Conservation (phyloP, 2,888 invertebrate genomes). For the Troides helena region DNA sequence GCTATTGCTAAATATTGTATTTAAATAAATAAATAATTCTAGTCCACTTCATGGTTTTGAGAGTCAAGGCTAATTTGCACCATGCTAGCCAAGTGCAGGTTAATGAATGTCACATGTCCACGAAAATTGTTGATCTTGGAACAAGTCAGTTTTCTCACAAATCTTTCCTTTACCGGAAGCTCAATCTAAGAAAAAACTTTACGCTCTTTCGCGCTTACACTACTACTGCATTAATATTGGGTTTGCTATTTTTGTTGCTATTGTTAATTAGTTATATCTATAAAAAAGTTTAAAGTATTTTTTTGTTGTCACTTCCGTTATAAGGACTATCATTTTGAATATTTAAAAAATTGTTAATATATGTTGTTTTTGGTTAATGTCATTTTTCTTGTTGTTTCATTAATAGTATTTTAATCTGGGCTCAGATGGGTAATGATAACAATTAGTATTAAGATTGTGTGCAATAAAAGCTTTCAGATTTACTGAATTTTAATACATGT, state of each 20-base stretch:
- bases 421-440: conserved; percentile 39
- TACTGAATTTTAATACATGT: neutral
- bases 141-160: too few species aligned
- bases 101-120: too few species aligned
- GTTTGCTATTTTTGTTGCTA: neutral
- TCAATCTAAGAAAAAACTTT: too few species aligned
- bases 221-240: neutral
- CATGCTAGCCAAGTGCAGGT: too few species aligned
- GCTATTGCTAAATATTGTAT: too few species aligned
- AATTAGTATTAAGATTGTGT: conserved; percentile 37
- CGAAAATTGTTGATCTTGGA: too few species aligned
- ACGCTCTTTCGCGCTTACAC: too few species aligned
- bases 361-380: neutral
- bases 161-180: too few species aligned
- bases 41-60: too few species aligned
- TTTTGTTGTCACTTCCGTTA: neutral
- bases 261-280: neutral
- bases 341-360: neutral
- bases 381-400: neutral
- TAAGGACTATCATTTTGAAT: neutral
- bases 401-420: neutral
- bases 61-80: too few species aligned
- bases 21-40: too few species aligned
- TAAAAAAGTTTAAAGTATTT: neutral
- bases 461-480: conserved; percentile 49